These are phyloP conservation scores for Oligia strigilis DNA, from an alignment of 2,888 invertebrate genomes.

Conservation along the genomic window DNA sequence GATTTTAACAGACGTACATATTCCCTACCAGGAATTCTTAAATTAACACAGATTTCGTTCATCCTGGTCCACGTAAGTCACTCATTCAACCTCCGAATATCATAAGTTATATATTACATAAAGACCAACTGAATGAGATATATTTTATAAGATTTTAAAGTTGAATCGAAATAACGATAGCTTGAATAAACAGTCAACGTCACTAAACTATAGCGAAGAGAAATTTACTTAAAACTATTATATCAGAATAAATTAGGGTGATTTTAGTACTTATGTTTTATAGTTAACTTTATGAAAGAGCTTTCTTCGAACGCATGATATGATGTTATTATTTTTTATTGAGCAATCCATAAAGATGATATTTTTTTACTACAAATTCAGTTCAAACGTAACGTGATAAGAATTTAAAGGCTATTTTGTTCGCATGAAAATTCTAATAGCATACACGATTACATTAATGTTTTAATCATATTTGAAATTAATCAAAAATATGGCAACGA, in stretches of 20 bases:
- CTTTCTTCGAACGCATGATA: slow-evolving; percentile 51
- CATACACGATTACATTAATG: slow-evolving; percentile 19
- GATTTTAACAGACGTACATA: slow-evolving; percentile 40
- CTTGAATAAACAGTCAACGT: slow-evolving; percentile 46
- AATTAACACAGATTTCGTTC: slow-evolving; percentile 27
- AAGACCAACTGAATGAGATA: slow-evolving; percentile 29
- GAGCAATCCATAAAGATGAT: slow-evolving; percentile 55
- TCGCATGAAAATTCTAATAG: slow-evolving; percentile 37
- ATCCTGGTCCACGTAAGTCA: slow-evolving; percentile 39
- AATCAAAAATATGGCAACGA: slow-evolving; percentile 59
- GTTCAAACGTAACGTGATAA: slow-evolving; percentile 24
- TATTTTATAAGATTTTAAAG: slow-evolving; percentile 34
- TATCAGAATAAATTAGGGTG: slow-evolving; percentile 45
- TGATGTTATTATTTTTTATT: slow-evolving; percentile 55
- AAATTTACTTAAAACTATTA: slow-evolving; percentile 36
- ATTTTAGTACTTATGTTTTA: slow-evolving; percentile 50
- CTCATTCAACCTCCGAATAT: slow-evolving; percentile 46
- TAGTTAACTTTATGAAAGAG: slow-evolving; percentile 40
- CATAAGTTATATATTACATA: slow-evolving; percentile 20
- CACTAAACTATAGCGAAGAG: slow-evolving; percentile 45
- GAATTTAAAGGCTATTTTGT: slow-evolving; percentile 47
- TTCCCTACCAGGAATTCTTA: slow-evolving; percentile 11
- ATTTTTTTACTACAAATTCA: slow-evolving; percentile 28
- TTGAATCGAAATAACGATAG: slow-evolving; percentile 33
- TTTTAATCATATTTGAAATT: slow-evolving; percentile 33